These are phyloP conservation scores for Oryzias melastigma DNA, from an alignment of 2,113 vertebrate species.

Conservation along the genomic window DNA sequence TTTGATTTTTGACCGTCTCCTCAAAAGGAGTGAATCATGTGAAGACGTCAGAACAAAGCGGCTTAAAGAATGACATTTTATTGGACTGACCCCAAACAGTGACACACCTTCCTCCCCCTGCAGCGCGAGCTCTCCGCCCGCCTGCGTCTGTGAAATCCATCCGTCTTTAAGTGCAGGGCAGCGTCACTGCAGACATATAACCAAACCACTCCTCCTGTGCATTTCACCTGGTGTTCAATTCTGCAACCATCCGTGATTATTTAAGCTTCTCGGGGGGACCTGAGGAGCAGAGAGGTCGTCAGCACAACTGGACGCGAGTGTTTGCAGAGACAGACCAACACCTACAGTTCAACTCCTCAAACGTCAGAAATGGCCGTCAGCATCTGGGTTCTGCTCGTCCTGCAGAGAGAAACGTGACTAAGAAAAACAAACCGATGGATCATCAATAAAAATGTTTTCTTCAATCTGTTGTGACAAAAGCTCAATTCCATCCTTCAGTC, in stretches of 20 bases:
- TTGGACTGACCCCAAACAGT: slow-evolving; percentile 63
- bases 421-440: too few species aligned
- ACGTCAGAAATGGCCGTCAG: slow-evolving; percentile 27
- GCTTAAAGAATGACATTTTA: slow-evolving; percentile 61
- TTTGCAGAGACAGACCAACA: slow-evolving; percentile 4
- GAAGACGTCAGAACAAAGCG: slow-evolving; percentile 9
- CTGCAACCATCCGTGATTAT: slow-evolving; percentile 27
- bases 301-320: not conserved
- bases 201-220: slow-evolving; percentile 53
- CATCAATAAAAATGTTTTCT: too few species aligned
- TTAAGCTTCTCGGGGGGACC: slow-evolving; percentile 52
- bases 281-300: not conserved
- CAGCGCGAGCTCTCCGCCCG: slow-evolving; percentile 31
- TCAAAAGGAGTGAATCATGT: too few species aligned
- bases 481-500: too few species aligned
- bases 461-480: too few species aligned
- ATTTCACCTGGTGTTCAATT: slow-evolving; percentile 62
- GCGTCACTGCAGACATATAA: slow-evolving; percentile 26
- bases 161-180: slow-evolving; percentile 42
- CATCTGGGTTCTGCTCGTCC: slow-evolving; percentile 61
- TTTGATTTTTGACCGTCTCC: not conserved
- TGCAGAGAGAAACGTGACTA: too few species aligned
- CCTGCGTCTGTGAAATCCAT: slow-evolving; percentile 39
- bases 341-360: slow-evolving; percentile 56
- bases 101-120: slow-evolving; percentile 25